A percentile compares a stretch with the other conserved stretches of the same genome.
phyloP scores from a whole-genome alignment of 2,113 vertebrate species.

The Phyllopteryx taeniolatus region DNA sequence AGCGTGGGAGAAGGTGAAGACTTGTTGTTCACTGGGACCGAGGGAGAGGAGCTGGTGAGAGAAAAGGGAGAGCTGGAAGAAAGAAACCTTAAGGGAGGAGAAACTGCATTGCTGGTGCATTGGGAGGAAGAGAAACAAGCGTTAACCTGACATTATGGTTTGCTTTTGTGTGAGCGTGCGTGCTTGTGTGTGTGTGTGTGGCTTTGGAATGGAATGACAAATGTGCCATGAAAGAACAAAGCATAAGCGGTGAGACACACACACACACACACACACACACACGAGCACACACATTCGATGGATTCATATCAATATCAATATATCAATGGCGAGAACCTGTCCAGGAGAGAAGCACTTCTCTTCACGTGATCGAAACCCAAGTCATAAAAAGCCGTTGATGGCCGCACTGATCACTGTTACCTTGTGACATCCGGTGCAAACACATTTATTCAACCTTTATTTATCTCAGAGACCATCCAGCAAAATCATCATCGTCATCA shows the following conservation, averaged over 20 bases:
- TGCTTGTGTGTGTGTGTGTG: constrained; percentile 57
- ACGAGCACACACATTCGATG: background rate
- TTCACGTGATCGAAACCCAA: background rate
- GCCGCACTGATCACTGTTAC: background rate
- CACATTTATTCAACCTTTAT: background rate
- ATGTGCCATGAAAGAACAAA: constrained; percentile 71
- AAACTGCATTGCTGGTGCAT: constrained; percentile 54
- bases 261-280: constrained; percentile 13
- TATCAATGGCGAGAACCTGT: background rate
- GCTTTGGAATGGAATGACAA: constrained; percentile 83
- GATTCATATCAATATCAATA: no score
- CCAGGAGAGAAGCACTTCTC: background rate
- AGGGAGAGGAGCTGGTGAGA: constrained; percentile 48
- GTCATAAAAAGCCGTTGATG: background rate
- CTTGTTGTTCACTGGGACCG: constrained; percentile 62
- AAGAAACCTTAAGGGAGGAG: constrained; percentile 67
- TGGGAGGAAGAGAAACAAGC: constrained; percentile 62
- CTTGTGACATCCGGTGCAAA: background rate
- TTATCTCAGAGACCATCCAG: background rate
- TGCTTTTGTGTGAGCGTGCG: constrained; percentile 12
- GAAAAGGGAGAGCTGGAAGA: constrained; percentile 66
- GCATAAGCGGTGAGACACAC: background rate
- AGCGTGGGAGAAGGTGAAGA: constrained; percentile 62
- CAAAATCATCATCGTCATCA: background rate
- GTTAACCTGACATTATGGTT: constrained; percentile 43